Conservation (phyloP, 1,140 invertebrate genomes). For the Marisa cornuarietis region DNA sequence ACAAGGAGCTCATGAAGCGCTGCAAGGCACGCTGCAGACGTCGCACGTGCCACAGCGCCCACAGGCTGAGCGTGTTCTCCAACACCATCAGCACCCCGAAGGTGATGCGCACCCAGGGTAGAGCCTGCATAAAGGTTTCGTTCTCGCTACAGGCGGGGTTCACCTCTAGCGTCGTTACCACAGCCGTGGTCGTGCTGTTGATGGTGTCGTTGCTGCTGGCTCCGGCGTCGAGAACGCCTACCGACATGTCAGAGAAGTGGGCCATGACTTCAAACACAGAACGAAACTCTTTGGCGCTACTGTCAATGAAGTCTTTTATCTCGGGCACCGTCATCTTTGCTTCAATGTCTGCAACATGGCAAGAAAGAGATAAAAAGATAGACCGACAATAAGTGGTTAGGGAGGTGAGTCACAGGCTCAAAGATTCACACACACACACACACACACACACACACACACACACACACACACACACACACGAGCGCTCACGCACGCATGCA, state of each 20-base stretch:
- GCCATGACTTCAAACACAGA: slow-evolving; percentile 1
- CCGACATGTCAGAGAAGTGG: not conserved
- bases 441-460: not conserved
- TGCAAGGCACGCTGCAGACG: slow-evolving; percentile 3
- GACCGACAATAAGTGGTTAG: not conserved
- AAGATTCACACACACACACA: not conserved
- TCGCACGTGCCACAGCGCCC: slow-evolving; percentile 16
- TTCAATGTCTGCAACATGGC: not conserved
- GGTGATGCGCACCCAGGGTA: slow-evolving; percentile 18
- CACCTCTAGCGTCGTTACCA: not conserved
- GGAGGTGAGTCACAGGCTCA: not conserved
- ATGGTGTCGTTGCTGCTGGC: not conserved
- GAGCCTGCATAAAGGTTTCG: not conserved
- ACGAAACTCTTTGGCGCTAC: not conserved
- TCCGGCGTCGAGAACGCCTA: not conserved
- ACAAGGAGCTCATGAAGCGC: slow-evolving; percentile 11
- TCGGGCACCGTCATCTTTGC: not conserved
- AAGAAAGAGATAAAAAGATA: slow-evolving; percentile 3
- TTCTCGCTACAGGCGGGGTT: not conserved
- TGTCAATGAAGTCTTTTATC: not conserved
- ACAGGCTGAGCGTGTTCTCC: slow-evolving; percentile 9
- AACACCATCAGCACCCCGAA: slow-evolving; percentile 18
- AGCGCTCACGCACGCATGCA: too few species aligned
- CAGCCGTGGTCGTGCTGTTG: not conserved
- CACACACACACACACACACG: not conserved